Evolutionary conservation across 2,113 vertebrate genomes (phyloP), one percentile per base, ranked within the genome.

Genomic region (Burhinus bistriatus): DNA sequence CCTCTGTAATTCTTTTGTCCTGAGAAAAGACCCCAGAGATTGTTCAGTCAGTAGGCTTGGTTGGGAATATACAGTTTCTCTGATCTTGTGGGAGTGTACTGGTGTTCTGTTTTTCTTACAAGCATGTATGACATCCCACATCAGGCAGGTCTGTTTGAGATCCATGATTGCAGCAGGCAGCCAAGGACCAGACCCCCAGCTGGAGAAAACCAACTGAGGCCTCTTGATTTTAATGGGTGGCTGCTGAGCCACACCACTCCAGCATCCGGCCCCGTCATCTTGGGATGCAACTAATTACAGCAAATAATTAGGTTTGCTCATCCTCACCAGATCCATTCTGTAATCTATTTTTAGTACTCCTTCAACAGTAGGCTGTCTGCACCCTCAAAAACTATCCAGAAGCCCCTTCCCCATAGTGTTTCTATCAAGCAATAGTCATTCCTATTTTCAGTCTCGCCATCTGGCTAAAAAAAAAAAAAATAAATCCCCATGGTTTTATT

Each of bases 31-130:
- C 38, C n/a, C 61, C 49, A 40, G 73, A 85, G 47, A 42, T 18
- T 68, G 23, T 62, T 95, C 62, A 77, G 72, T 55, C 65, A 54
- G 23, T 26, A 69, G 49, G 30, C 9, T 52, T 80, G 3, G 8
- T 62, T 95, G 83, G 84, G 96, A 96, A 81, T 83, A 95, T 57
- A 71, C n/a, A 76, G 82, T 91, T 97, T 77, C 90, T 95, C 87
- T 83, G 87, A 97, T 78, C 91, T 85, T 84, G 15, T 92, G 93
- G 58, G 96, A 92, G 76, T 64, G 13, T 59, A 58, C 57, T 87
- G 77, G 55, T 90, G 76, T 36, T 95, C 96, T 94, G 77, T 49
- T 94, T 95, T 77, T 44, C 12, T 42, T 55, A 59, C 64, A 58
- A 62, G 52, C 9, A 5, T 62, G 54, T 34, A 44, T 1, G 2